Evolutionary conservation across 53 echinoderm and acorn worm genomes (phyloP).

Genomic region (Antedon mediterranea): DNA sequence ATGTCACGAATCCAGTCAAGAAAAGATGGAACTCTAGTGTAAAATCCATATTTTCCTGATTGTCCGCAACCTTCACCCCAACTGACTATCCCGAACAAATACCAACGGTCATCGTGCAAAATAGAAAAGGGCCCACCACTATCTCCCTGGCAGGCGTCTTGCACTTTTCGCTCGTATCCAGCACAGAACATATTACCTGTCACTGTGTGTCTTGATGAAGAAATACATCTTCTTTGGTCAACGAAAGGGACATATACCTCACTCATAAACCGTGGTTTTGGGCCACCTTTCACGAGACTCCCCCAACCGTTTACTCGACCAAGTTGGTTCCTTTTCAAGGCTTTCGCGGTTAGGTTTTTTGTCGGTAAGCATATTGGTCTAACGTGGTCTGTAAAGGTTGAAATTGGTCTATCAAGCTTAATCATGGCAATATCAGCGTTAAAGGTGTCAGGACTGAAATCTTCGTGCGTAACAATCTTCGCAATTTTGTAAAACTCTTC

Average conservation of each 20-base stretch:
- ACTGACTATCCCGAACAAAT: conserved; percentile 69
- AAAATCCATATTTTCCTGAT: conserved; percentile 53
- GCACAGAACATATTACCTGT: conserved; percentile 9
- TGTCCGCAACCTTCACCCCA: conserved; percentile 83
- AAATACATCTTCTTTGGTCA: conserved; percentile 12
- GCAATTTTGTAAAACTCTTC: background rate
- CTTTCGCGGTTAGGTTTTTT: background rate
- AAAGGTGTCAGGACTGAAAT: conserved; percentile 19
- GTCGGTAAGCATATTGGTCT: conserved; percentile 70
- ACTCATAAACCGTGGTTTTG: conserved; percentile 37
- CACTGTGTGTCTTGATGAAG: conserved; percentile 7
- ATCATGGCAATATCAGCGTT: conserved; percentile 26
- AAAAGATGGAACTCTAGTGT: conserved; percentile 60
- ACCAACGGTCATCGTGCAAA: conserved; percentile 36
- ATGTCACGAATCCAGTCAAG: conserved; percentile 53
- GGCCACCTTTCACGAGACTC: conserved; percentile 33
- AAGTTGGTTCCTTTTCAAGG: background rate
- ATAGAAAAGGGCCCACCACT: conserved; percentile 65
- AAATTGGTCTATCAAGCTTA: background rate
- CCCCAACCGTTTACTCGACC: conserved; percentile 68
- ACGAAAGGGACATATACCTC: conserved; percentile 60
- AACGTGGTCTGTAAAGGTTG: conserved; percentile 45
- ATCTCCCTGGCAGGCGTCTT: conserved; percentile 69
- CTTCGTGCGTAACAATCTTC: conserved; percentile 11
- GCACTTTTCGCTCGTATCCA: background rate